Base-by-base conservation (phyloP, 2,113 vertebrate genomes). In the Puma concolor region DNA sequence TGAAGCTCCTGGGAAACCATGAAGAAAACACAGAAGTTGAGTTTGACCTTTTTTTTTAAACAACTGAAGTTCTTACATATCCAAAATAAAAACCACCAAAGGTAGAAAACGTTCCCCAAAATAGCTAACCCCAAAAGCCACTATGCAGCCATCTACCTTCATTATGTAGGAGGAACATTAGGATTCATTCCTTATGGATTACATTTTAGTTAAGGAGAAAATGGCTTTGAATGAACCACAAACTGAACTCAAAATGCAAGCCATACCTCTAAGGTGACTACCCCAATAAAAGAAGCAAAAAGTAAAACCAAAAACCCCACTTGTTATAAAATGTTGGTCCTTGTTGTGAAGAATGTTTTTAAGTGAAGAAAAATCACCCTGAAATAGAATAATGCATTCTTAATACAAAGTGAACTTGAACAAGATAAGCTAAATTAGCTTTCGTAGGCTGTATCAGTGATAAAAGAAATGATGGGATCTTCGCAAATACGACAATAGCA, bases 271-370 rank as follows among this genome's bases (percentile, higher is more conserved):
- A 44, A 64, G 23, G 11, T 48, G 31, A 72, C 7, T 67, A 54
- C 12, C 25, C 87, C 54, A 41, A 80, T 50, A 79, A 95, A 81
- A 85, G 7, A 82, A 77, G 52, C 52, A 79, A 79, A 93, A 88
- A 38, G 11, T 63, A 48, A 94, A 88, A 41, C 33, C 48, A 27
- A 19, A 82, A 71, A 52, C 1, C 0, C 48, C 5, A 76, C 0
- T 77, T 86, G 87, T 60, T 63, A 41, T 71, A 88, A 97, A 94
- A 92, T 48, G 7, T 33, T 95, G 36, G 57, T 44, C 52, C 95
- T 84, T 77, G 52, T 81, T 23, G 14, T 76, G 79, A 85, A 86
- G n/a, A 93, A 87, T 74, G 5, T 83, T 79, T 82, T 21, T 72
- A 66, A 95, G 31, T 41, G 60, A 93, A 88, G 63, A 81, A 94